A percentile compares a stretch with the other conserved stretches of the same genome.
phyloP scores from a whole-genome alignment of 2,888 invertebrate species.

The Cyaniris semiargus region DNA sequence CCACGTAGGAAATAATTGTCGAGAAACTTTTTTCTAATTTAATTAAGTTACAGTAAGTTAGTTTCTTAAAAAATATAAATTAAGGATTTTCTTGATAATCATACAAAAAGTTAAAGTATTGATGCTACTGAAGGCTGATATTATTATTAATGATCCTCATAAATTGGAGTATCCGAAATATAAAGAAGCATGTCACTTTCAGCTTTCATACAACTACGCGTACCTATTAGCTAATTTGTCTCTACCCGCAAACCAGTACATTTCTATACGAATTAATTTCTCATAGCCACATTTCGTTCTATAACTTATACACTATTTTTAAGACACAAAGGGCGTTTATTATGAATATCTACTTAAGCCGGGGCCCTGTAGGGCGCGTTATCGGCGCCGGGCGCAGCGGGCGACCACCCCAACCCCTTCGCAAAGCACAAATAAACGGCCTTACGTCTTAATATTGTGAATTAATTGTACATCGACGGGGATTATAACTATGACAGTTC shows the following conservation, averaged over 20 bases:
- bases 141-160: too few species aligned
- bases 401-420: conserved; percentile 8
- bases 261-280: too few species aligned
- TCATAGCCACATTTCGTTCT: not conserved
- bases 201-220: too few species aligned
- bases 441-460: conserved; percentile 10
- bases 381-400: conserved; percentile 16
- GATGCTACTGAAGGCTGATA: too few species aligned
- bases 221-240: not conserved
- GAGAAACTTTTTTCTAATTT: not conserved
- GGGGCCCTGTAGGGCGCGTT: conserved; percentile 15
- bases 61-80: too few species aligned
- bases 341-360: conserved; percentile 21
- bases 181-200: too few species aligned
- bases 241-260: not conserved
- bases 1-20: not conserved
- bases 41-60: not conserved
- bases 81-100: too few species aligned
- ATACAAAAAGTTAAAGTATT: too few species aligned
- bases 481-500: not conserved
- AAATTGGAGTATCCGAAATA: too few species aligned
- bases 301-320: not conserved
- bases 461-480: conserved; percentile 4
- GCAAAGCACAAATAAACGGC: not conserved
- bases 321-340: not conserved